phyloP scores from a whole-genome alignment of 2,797 vertebrate species.

The Arctocebus calabarensis region DNA sequence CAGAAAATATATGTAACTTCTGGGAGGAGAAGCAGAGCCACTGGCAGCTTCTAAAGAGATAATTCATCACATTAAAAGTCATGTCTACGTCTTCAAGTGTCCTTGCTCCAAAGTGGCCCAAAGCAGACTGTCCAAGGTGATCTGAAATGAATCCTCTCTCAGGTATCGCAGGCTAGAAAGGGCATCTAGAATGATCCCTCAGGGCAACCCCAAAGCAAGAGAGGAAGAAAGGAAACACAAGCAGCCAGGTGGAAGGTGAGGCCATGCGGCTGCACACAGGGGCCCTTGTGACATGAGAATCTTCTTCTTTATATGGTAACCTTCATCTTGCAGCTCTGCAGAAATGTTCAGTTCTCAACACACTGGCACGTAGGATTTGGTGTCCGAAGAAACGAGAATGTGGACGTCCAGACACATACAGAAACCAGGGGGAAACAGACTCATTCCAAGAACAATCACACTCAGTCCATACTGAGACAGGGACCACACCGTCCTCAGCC shows the following conservation, averaged over 20 bases:
- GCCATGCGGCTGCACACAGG: neutral
- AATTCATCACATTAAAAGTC: constrained; percentile 6
- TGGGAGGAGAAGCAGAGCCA: neutral
- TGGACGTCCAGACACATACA: neutral
- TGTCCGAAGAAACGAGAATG: neutral
- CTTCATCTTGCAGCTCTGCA: no score
- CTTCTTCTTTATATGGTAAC: neutral
- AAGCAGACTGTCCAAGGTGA: constrained; percentile 59
- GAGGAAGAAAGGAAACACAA: neutral
- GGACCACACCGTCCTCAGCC: fast-evolving
- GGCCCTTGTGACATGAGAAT: constrained; percentile 22
- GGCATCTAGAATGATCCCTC: constrained; percentile 31
- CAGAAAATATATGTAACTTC: neutral
- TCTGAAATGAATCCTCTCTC: neutral
- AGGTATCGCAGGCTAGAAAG: constrained; percentile 65
- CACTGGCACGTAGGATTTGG: fast-evolving
- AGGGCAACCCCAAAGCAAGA: constrained; percentile 21
- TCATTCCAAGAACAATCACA: neutral
- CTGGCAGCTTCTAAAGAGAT: neutral
- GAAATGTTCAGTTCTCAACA: neutral
- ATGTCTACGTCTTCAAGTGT: neutral
- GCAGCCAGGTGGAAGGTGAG: neutral
- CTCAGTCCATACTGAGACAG: neutral
- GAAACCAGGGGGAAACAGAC: neutral
- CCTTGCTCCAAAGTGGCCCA: constrained; percentile 58